Base-by-base conservation (phyloP, 2,113 vertebrate genomes). In the Sceloporus tristichus region DNA sequence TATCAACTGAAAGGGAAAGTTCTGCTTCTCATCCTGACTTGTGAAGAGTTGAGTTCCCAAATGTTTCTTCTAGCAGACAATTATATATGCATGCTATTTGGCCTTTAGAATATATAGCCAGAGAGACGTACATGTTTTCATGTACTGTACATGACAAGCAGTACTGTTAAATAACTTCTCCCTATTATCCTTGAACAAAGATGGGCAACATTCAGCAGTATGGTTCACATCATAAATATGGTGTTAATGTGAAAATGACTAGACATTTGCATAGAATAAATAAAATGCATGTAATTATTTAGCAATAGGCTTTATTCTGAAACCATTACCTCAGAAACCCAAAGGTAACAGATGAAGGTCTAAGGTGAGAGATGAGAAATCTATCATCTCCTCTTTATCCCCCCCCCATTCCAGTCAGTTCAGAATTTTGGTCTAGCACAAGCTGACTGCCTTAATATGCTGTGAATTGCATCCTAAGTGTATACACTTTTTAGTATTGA, bases 141-240 rank as follows among this genome's bases (percentile, higher is more conserved):
- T 34, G 34, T 34, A 34, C 34, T 34, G 34, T 34, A 34, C 34
- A 34, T 34, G 34, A 34, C 34, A 34, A 34, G 34, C 34, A 48
- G 48, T 62, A 16, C 59, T 62, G 48, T 85, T 66, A 23, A 65
- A 10, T 11, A 19, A 62, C 65, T 66, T 48, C 56, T 75, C 73
- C 80, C 34, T 27, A 70, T 71, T 73, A 75, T 48, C 10, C 68
- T 38, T 62, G 6, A 62, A 62, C 25, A 62, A 14, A 29, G 9
- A 34, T n/a, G 40, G 19, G 29, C 54, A 87, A 87, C 23, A 56
- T 80, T 87, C 79, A 75, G 38, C 18, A 48, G 5, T 53, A 23
- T 65, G 40, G 56, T 82, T 87, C 54, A n/a, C 27, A 87, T 18
- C 34, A 59, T 86, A 54, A 70, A 86, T 86, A 79, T 70, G 56